Conservation (phyloP, 2,797 vertebrate species). For the Gouania willdenowi region DNA sequence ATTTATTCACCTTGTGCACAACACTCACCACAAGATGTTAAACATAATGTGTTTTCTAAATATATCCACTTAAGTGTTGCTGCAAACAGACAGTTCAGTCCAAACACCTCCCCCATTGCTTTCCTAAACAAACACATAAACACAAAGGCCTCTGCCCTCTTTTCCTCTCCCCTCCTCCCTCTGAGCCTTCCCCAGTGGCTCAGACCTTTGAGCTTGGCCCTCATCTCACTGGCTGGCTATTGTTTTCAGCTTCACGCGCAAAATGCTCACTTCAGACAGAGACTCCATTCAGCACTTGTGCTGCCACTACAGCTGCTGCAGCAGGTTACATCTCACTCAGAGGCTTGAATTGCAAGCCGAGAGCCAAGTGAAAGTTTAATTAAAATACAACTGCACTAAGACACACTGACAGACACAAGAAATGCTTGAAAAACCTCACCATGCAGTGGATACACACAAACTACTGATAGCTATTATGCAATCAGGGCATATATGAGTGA, state of each 20-base stretch:
- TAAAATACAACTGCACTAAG: too few species aligned
- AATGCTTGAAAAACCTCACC: too few species aligned
- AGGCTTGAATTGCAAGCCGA: conserved; percentile 1
- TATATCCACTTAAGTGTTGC: conserved; percentile 1
- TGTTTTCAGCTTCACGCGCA: conserved; percentile 45
- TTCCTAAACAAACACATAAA: conserved; percentile 18
- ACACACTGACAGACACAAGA: too few species aligned
- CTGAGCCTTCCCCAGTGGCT: conserved; percentile 14
- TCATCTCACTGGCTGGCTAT: conserved; percentile 47
- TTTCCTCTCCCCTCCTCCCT: too few species aligned
- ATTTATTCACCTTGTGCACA: too few species aligned
- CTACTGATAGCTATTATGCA: too few species aligned
- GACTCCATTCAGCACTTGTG: conserved; percentile 28
- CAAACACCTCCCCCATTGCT: conserved; percentile 6
- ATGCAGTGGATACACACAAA: too few species aligned
- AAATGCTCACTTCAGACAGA: conserved; percentile 31
- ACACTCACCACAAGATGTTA: too few species aligned
- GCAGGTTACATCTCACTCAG: conserved; percentile 14
- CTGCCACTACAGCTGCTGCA: conserved; percentile 10
- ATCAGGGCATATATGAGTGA: too few species aligned
- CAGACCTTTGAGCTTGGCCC: conserved; percentile 28
- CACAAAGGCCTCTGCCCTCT: conserved; percentile 23
- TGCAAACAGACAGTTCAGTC: conserved; percentile 15
- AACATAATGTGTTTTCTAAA: neutral
- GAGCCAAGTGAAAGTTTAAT: conserved; percentile 1